A percentile compares a stretch with the other conserved stretches of the same genome.
Evolutionary conservation across 2,888 invertebrate genomes (phyloP).

Genomic region (Xanthia togata): DNA sequence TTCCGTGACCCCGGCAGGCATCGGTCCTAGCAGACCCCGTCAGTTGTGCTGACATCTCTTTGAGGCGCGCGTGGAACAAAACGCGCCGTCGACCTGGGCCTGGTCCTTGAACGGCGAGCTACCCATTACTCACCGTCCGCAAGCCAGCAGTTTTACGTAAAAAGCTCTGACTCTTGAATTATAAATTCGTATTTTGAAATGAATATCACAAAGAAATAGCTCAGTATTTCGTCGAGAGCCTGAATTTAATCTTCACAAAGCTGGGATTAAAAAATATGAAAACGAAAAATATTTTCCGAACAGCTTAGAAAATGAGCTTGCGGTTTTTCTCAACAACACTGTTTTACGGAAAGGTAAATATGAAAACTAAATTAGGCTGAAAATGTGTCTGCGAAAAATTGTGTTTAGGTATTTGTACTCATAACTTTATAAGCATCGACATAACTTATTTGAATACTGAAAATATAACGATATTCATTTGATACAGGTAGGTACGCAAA

Average conservation of each 20-base stretch:
- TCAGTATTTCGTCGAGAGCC: not conserved
- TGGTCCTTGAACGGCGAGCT: too few species aligned
- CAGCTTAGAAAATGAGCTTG: slow-evolving; percentile 27
- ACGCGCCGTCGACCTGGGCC: too few species aligned
- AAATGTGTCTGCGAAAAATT: not conserved
- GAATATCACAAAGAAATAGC: not conserved
- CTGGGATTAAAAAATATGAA: slow-evolving; percentile 33
- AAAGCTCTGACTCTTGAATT: not conserved
- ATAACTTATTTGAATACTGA: not conserved
- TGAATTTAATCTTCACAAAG: slow-evolving; percentile 31
- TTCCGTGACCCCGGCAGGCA: too few species aligned
- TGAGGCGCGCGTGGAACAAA: too few species aligned
- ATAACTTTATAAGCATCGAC: not conserved
- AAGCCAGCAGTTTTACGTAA: not conserved
- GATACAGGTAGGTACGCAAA: not conserved
- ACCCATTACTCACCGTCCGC: too few species aligned
- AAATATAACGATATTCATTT: not conserved
- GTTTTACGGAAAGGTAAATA: not conserved
- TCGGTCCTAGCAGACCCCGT: too few species aligned
- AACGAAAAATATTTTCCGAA: slow-evolving; percentile 32
- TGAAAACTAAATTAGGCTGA: too few species aligned
- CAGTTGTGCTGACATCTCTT: too few species aligned
- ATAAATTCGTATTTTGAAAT: not conserved
- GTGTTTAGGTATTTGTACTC: not conserved
- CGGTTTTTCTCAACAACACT: slow-evolving; percentile 8